A percentile compares a stretch with the other conserved stretches of the same genome.
Conservation (phyloP, 92 coral and sea anemone genomes). For the Nematostella vectensis region DNA sequence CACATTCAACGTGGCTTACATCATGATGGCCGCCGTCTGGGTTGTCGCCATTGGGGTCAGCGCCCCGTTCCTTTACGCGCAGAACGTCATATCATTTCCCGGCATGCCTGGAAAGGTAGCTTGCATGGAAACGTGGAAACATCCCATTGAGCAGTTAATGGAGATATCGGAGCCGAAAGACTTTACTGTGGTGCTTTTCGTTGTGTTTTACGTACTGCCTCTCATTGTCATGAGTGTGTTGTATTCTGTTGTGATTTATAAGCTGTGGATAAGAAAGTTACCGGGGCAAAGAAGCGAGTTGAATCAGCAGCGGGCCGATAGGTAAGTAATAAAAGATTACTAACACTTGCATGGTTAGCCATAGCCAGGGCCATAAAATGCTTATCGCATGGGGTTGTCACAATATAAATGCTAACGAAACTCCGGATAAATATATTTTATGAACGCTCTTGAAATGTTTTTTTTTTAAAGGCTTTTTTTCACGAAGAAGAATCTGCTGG, state of each 20-base stretch:
- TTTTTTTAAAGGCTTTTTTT: too few species aligned
- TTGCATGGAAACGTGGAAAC: conserved; percentile 56
- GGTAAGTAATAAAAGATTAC: not conserved
- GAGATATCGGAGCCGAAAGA: conserved; percentile 24
- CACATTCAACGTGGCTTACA: conserved; percentile 50
- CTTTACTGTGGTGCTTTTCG: conserved; percentile 54
- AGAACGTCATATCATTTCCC: conserved; percentile 12
- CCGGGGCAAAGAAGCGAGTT: conserved; percentile 62
- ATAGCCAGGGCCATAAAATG: too few species aligned
- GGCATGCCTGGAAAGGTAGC: not conserved
- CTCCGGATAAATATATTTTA: too few species aligned
- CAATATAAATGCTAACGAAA: too few species aligned
- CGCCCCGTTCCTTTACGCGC: conserved; percentile 48
- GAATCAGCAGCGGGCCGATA: conserved; percentile 57
- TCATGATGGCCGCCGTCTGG: conserved; percentile 57
- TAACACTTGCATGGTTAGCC: too few species aligned
- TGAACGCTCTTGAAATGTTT: too few species aligned
- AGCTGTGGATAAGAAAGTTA: conserved; percentile 76
- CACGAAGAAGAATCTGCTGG: too few species aligned
- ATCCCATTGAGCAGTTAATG: conserved; percentile 10
- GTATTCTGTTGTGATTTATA: conserved; percentile 49
- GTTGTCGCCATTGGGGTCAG: conserved; percentile 41
- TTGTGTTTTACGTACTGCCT: conserved; percentile 55
- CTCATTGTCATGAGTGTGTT: conserved; percentile 38
- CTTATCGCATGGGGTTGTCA: too few species aligned